Percentiles rank a stretch among this genome's conserved stretches.
Evolutionary conservation across 2,888 invertebrate genomes (phyloP).

Genomic region (Schizaphis graminum): DNA sequence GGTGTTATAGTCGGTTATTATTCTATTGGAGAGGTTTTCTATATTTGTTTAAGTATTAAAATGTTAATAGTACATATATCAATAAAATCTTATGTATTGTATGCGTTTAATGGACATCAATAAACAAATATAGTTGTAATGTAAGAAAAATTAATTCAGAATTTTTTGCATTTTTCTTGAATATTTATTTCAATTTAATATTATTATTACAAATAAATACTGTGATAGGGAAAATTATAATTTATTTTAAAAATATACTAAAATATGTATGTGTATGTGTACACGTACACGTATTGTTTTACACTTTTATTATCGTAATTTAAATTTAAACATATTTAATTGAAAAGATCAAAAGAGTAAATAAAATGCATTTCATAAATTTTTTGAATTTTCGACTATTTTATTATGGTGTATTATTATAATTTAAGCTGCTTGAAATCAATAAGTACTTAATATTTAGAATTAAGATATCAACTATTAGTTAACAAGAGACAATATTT

Average conservation of each 20-base stretch:
- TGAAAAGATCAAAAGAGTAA: neutral
- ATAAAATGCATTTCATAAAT: neutral
- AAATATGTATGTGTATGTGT: neutral
- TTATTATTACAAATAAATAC: neutral
- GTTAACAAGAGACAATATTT: neutral
- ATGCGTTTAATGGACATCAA: neutral
- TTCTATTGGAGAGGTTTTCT: neutral
- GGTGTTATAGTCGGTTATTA: neutral
- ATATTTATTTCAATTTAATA: neutral
- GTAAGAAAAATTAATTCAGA: neutral
- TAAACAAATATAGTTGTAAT: neutral
- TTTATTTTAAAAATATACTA: neutral
- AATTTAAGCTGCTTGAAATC: neutral
- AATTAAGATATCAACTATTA: neutral
- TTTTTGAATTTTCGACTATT: neutral
- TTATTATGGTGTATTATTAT: neutral
- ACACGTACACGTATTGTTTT: neutral
- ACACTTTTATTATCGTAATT: neutral
- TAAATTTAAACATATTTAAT: neutral
- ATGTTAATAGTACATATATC: neutral
- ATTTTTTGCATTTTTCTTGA: neutral
- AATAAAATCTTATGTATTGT: neutral
- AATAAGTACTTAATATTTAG: neutral
- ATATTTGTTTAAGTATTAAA: neutral
- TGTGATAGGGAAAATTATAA: neutral